phyloP scores from a whole-genome alignment of 2,797 vertebrate genomes.

The Peromyscus nudipes region DNA sequence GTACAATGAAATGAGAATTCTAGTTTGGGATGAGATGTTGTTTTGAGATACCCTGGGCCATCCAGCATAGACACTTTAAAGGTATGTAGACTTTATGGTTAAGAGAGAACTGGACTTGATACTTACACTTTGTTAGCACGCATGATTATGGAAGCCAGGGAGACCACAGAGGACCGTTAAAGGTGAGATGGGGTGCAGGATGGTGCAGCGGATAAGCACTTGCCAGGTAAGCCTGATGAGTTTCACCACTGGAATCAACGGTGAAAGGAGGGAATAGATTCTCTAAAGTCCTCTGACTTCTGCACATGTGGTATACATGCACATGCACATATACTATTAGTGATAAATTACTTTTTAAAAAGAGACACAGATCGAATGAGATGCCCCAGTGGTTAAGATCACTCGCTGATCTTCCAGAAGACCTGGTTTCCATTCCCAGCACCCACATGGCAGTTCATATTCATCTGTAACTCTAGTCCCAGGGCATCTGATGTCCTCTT shows the following conservation, averaged over 20 bases:
- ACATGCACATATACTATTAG: not conserved
- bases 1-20: conserved; percentile 42
- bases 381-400: not conserved
- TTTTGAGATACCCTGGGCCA: conserved; percentile 4
- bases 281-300: not conserved
- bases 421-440: not conserved
- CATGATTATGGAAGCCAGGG: not conserved
- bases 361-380: not conserved
- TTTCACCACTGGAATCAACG: not conserved
- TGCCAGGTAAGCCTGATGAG: not conserved
- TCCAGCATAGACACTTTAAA: not conserved
- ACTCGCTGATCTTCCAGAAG: not conserved
- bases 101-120: conserved; percentile 24
- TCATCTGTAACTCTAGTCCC: not conserved
- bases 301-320: not conserved
- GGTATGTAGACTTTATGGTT: not conserved
- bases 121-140: not conserved
- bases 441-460: not conserved
- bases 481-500: not conserved
- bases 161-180: conserved; percentile 1
- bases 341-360: not conserved
- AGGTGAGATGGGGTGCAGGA: not conserved
- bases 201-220: not conserved
- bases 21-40: conserved; percentile 12
- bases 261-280: not conserved